Evolutionary conservation across 2,113 vertebrate genomes (phyloP), one percentile per base, ranked within the genome.

Genomic region (Lasiurus borealis): DNA sequence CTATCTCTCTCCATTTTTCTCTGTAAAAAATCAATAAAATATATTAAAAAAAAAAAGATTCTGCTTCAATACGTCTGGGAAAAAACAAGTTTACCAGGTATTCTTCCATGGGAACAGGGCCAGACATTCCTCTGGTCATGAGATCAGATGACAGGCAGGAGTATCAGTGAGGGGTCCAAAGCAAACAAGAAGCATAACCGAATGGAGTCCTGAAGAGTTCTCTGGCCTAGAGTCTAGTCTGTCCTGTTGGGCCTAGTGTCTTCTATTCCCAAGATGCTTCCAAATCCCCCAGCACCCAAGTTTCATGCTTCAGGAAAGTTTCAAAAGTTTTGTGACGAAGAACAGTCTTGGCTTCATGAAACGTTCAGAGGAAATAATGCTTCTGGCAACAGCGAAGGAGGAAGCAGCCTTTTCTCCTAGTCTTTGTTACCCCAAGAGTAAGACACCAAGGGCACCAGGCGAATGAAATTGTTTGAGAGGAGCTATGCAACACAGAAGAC

Each of bases 291-390:
- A 80, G 64, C 18, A n/a, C 16, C 54, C 57, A 91, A 62, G 16
- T 73, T 83, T 57, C 92, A 29, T 81, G 34, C 81, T 84, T 91
- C 31, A 90, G 88, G 31, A n/a, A 88, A 91, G 91, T 59, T 81
- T 73, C 29, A 59, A 88, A 85, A 95, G 44, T n/a, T 89, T 77
- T 68, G 8, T 54, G 77, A 89, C 40, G 40, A n/a, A 46, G 48
- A 94, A 78, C 6, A 44, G 36, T 31, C 44, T 85, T 11, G 52
- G 46, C 11, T 77, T 52, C 82, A 90, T 2, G 11, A 78, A 88
- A 8, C 16, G 34, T 31, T 83, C 25, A 77, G 52, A 83, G 64
- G 23, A 94, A 90, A 73, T 78, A 44, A 77, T 16, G 27, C 57
- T 64, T 40, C 25, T 88, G 78, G 11, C 4, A 87, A 81, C 3